A percentile compares a stretch with the other conserved stretches of the same genome.
phyloP scores from a whole-genome alignment of 2,113 vertebrate species.

The rabbit (Oryctolagus cuniculus) region DNA sequence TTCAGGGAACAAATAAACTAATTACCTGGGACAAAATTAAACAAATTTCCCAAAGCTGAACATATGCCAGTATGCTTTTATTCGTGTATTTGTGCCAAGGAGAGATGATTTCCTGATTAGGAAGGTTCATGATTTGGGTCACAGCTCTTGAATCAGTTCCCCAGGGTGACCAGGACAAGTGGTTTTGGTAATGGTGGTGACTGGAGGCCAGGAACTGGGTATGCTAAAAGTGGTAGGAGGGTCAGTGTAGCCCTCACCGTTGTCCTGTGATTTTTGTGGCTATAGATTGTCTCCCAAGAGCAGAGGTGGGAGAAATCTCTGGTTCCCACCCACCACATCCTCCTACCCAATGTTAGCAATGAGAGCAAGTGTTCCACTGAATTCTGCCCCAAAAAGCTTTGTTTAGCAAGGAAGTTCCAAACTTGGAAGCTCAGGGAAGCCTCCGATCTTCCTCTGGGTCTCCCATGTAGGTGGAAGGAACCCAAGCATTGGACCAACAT shows the following conservation, averaged over 20 bases:
- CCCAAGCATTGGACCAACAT: too few species aligned
- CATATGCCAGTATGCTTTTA: background rate
- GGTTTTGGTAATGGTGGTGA: background rate
- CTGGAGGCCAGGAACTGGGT: background rate
- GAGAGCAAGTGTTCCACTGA: background rate
- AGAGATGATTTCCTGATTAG: background rate
- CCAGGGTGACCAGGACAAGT: background rate
- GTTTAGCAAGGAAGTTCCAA: background rate
- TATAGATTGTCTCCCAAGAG: background rate
- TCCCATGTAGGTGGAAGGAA: too few species aligned
- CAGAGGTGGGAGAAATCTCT: background rate
- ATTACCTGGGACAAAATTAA: constrained; percentile 65
- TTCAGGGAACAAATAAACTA: constrained; percentile 69
- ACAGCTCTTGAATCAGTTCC: background rate
- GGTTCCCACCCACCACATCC: rapidly evolving
- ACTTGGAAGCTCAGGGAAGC: background rate
- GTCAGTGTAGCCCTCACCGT: background rate
- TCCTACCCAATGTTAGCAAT: background rate
- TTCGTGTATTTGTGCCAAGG: constrained; percentile 8
- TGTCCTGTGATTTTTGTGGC: background rate
- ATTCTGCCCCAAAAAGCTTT: background rate
- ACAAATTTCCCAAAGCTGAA: constrained; percentile 14
- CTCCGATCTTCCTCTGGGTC: background rate
- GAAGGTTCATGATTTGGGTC: background rate
- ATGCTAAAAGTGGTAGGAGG: background rate